phyloP scores from a whole-genome alignment of 2,113 vertebrate genomes.

The Saimiri boliviensis region DNA sequence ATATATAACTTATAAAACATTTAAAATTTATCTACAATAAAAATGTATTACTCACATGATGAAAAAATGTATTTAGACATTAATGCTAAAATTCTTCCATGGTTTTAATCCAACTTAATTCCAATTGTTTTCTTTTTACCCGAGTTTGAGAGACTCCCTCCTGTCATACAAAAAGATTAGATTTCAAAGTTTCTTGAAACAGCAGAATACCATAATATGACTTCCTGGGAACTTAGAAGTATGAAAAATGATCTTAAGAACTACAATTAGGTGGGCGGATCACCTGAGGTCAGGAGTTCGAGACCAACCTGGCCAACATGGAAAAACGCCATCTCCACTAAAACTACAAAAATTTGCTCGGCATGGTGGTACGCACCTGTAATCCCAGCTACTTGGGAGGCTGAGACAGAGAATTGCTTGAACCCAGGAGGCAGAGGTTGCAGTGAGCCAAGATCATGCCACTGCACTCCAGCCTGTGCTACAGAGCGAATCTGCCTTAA shows the following conservation, averaged over 20 bases:
- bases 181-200: slow-evolving; percentile 33
- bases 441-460: not conserved
- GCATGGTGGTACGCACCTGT: not conserved
- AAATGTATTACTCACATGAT: slow-evolving; percentile 8
- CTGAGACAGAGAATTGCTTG: not conserved
- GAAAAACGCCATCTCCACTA: not conserved
- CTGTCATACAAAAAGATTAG: not conserved
- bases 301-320: not conserved
- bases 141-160: not conserved
- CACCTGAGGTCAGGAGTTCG: not conserved
- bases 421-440: not conserved
- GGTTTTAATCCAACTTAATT: slow-evolving; percentile 25
- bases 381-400: not conserved
- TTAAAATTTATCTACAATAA: not conserved
- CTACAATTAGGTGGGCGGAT: not conserved
- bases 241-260: slow-evolving; percentile 30
- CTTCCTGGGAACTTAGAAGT: not conserved
- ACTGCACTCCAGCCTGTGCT: not conserved
- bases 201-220: not conserved
- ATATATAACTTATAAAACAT: slow-evolving; percentile 13
- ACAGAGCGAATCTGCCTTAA: not conserved
- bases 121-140: not conserved
- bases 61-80: not conserved
- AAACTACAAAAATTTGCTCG: not conserved
- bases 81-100: not conserved